A percentile compares a stretch with the other conserved stretches of the same genome.
These are phyloP conservation scores for Trypoxylon attenuatum DNA, from an alignment of 2,888 invertebrate genomes.

Conservation along the genomic window DNA sequence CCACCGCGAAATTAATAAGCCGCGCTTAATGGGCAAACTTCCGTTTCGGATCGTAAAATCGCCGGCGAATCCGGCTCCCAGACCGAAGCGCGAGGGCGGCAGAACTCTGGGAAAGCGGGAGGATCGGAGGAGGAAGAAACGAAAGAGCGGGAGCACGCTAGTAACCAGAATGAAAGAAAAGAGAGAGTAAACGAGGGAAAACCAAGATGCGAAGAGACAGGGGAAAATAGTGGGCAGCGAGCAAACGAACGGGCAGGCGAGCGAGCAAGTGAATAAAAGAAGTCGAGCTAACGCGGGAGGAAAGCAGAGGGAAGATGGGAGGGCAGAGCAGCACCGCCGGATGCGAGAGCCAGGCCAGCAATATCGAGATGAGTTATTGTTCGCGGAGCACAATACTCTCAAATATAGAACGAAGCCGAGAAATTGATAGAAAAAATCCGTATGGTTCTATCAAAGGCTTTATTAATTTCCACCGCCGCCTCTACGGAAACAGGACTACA, in stretches of 20 bases:
- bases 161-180: not conserved
- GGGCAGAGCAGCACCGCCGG: slow-evolving; percentile 34
- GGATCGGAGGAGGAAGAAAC: not conserved
- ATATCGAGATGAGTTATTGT: slow-evolving; percentile 71
- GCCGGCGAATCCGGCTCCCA: not conserved
- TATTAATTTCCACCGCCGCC: slow-evolving; percentile 56
- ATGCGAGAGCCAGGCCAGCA: slow-evolving; percentile 57
- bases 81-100: not conserved
- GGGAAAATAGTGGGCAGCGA: slow-evolving; percentile 1
- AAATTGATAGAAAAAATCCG: slow-evolving; percentile 66
- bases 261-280: slow-evolving; percentile 10
- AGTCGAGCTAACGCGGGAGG: not conserved
- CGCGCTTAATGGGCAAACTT: slow-evolving; percentile 52
- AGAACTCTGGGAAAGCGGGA: not conserved
- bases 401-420: slow-evolving; percentile 65
- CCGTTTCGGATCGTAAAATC: slow-evolving; percentile 51
- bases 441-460: slow-evolving; percentile 50
- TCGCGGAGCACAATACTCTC: slow-evolving; percentile 66
- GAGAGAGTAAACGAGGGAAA: no score
- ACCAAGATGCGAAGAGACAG: slow-evolving; percentile 13
- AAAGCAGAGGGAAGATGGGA: slow-evolving; percentile 13
- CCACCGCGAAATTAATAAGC: slow-evolving; percentile 42
- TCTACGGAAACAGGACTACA: no score
- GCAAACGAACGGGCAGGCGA: slow-evolving; percentile 10
- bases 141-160: not conserved